Evolutionary conservation across 2,888 invertebrate genomes (phyloP).

Genomic region (Pterobdella sp.): DNA sequence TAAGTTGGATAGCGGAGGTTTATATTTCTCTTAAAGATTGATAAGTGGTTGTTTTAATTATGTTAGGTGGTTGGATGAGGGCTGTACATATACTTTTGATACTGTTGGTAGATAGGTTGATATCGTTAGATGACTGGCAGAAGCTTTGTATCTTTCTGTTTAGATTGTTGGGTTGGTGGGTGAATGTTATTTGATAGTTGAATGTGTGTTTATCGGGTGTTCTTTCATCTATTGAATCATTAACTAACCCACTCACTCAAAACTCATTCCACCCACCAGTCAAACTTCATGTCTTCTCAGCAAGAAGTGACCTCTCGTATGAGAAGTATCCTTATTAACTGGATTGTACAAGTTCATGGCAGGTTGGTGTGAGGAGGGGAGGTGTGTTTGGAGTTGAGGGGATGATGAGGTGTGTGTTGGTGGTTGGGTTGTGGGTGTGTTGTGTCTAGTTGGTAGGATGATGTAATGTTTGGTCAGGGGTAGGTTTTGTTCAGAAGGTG

Average conservation of each 20-base stretch:
- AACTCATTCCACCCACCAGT: constrained; percentile 57
- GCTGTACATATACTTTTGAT: no score
- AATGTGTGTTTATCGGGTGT: neutral
- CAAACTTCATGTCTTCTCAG: constrained; percentile 60
- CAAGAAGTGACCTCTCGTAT: constrained; percentile 71
- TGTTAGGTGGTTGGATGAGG: neutral
- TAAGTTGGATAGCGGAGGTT: neutral
- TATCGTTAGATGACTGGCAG: no score
- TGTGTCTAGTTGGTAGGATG: neutral
- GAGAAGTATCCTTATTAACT: constrained; percentile 81
- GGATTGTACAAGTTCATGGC: constrained; percentile 83
- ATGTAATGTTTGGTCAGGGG: neutral
- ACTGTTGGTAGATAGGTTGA: no score
- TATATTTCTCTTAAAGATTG: neutral
- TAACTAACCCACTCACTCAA: constrained; percentile 64
- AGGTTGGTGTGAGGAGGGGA: neutral
- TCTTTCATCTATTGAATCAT: constrained; percentile 82
- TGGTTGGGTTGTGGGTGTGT: neutral
- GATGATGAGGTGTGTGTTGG: neutral
- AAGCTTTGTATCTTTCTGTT: no score
- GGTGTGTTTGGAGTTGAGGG: neutral
- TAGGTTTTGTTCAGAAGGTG: no score
- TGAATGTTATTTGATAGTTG: neutral
- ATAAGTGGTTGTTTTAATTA: neutral
- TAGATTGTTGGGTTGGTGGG: neutral